Evolutionary conservation across 1,140 invertebrate genomes (phyloP).

Genomic region (Sminthurinus signatus): DNA sequence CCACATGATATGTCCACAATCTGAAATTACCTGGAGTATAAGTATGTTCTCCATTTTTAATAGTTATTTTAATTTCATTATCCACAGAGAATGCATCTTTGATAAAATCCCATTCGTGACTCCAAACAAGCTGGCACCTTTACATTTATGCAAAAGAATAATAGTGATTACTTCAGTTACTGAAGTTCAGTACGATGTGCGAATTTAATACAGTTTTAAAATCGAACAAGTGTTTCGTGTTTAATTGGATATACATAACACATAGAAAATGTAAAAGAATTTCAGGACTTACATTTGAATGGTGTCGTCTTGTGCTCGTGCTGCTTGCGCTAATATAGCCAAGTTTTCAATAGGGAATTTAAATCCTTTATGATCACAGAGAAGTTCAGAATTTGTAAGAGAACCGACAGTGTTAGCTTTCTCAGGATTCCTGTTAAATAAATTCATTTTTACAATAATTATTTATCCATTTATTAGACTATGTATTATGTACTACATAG

Average conservation of each 20-base stretch:
- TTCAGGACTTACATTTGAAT: neutral
- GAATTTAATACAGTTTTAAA: neutral
- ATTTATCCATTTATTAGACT: neutral
- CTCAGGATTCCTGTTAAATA: neutral
- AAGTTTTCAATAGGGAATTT: constrained; percentile 6
- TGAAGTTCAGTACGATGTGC: neutral
- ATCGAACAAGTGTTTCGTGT: neutral
- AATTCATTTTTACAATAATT: neutral
- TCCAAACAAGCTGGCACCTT: constrained; percentile 2
- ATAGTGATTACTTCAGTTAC: neutral
- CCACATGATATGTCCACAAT: too few species aligned
- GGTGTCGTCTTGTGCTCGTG: neutral
- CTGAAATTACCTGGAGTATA: constrained; percentile 15
- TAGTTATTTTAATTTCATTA: neutral
- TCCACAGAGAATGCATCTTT: neutral
- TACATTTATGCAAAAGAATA: neutral
- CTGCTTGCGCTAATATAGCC: neutral
- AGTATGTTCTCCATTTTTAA: neutral
- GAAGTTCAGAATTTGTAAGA: constrained; percentile 1
- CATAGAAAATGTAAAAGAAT: neutral
- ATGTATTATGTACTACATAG: neutral
- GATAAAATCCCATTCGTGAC: constrained; percentile 5
- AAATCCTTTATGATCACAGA: constrained; percentile 6
- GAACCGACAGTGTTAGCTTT: neutral
- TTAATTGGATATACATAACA: neutral